Conservation (phyloP, 2,888 invertebrate genomes). For the Chaitophorus viminalis region DNA sequence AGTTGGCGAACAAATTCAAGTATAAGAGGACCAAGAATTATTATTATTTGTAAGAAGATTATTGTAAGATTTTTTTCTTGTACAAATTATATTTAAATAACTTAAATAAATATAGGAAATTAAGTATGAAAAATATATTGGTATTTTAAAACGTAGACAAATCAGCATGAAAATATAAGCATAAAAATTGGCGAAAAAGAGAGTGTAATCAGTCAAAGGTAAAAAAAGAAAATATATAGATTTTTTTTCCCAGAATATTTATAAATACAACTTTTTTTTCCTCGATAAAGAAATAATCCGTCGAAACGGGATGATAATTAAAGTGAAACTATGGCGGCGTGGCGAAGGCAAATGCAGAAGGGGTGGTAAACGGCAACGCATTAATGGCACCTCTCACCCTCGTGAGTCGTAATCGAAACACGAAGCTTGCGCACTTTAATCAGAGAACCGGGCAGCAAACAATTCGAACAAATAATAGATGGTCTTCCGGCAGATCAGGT, state of each 20-base stretch:
- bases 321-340: background rate
- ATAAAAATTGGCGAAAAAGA: background rate
- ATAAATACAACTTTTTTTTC: background rate
- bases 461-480: background rate
- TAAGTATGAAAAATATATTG: background rate
- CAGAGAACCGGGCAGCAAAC: background rate
- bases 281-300: too few relatives aligned
- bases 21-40: background rate
- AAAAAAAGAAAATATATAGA: background rate
- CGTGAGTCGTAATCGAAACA: background rate
- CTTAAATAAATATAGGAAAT: background rate
- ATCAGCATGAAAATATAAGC: background rate
- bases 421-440: conserved; percentile 1
- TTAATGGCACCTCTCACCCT: background rate
- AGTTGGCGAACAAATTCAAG: background rate
- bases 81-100: too few relatives aligned
- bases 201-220: background rate
- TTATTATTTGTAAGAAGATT: background rate
- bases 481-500: background rate
- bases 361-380: background rate
- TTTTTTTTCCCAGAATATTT: background rate
- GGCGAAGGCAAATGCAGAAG: background rate
- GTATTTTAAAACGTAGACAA: background rate
- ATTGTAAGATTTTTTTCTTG: background rate
- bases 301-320: background rate